Conservation (phyloP, 2,113 vertebrate genomes). For the Phocoena sinus region DNA sequence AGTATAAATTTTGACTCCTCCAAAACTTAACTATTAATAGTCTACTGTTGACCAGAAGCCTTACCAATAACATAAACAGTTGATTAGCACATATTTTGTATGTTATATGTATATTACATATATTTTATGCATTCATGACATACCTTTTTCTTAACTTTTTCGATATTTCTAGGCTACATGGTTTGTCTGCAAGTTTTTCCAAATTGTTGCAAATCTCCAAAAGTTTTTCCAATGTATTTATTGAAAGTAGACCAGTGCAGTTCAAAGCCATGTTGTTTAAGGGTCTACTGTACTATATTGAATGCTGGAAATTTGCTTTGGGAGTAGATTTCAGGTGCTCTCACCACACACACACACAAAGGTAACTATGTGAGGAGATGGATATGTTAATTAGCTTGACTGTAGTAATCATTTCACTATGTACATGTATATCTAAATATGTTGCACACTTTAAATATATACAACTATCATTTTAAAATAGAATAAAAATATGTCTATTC, state of each 20-base stretch:
- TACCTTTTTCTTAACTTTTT: neutral
- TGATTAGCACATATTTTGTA: neutral
- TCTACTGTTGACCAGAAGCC: neutral
- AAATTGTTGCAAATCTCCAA: neutral
- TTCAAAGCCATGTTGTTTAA: neutral
- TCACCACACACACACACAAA: neutral
- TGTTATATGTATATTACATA: neutral
- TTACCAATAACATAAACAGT: neutral
- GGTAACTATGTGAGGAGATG: neutral
- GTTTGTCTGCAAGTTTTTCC: neutral
- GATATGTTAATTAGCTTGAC: neutral
- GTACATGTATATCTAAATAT: neutral
- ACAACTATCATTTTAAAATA: neutral
- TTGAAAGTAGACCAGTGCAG: neutral
- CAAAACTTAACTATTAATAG: neutral
- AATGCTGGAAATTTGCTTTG: neutral
- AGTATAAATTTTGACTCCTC: neutral
- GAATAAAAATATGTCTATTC: neutral
- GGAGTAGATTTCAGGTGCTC: neutral
- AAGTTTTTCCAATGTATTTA: neutral
- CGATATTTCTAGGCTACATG: neutral
- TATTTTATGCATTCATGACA: neutral
- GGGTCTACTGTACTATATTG: neutral
- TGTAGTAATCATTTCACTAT: neutral
- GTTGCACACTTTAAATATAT: neutral